Percentiles rank a stretch among this genome's conserved stretches.
Conservation (phyloP, 2,888 invertebrate genomes). For the Drosophila monieri region DNA sequence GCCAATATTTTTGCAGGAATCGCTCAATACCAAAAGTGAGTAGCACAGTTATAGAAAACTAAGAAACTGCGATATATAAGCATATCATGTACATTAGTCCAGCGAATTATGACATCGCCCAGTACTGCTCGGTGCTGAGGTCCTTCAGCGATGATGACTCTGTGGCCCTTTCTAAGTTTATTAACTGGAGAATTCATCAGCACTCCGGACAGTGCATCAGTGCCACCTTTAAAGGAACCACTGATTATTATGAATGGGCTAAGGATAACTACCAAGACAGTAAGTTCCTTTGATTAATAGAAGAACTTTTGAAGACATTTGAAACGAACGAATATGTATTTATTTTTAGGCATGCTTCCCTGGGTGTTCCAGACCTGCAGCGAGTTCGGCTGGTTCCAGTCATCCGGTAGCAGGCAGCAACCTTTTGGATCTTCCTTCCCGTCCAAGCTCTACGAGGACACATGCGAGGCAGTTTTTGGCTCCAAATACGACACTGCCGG, state of each 20-base stretch:
- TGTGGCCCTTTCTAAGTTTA: slow-evolving; percentile 53
- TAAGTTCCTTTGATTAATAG: slow-evolving; percentile 27
- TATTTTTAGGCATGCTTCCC: slow-evolving; percentile 85
- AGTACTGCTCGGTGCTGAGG: slow-evolving; percentile 54
- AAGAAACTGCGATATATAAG: neutral
- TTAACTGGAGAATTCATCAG: slow-evolving; percentile 51
- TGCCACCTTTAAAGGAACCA: slow-evolving; percentile 48
- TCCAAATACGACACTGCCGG: slow-evolving; percentile 37
- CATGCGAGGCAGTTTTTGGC: slow-evolving; percentile 66
- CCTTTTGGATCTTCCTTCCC: slow-evolving; percentile 84
- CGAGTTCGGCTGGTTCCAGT: slow-evolving; percentile 93
- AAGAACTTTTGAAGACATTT: neutral
- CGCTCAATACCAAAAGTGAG: slow-evolving; percentile 71
- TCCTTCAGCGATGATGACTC: slow-evolving; percentile 54
- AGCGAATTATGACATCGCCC: slow-evolving; percentile 43
- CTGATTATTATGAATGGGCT: slow-evolving; percentile 57
- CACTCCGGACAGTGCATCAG: slow-evolving; percentile 53
- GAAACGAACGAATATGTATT: neutral
- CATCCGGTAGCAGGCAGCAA: slow-evolving; percentile 86
- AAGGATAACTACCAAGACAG: slow-evolving; percentile 52
- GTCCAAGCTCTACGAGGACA: slow-evolving; percentile 59
- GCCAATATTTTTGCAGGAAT: slow-evolving; percentile 69
- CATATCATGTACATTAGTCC: slow-evolving; percentile 32
- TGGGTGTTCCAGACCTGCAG: slow-evolving; percentile 93
- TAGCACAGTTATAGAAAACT: neutral